Evolutionary conservation across 2,113 vertebrate species (phyloP).

Genomic region (Pteronura brasiliensis): DNA sequence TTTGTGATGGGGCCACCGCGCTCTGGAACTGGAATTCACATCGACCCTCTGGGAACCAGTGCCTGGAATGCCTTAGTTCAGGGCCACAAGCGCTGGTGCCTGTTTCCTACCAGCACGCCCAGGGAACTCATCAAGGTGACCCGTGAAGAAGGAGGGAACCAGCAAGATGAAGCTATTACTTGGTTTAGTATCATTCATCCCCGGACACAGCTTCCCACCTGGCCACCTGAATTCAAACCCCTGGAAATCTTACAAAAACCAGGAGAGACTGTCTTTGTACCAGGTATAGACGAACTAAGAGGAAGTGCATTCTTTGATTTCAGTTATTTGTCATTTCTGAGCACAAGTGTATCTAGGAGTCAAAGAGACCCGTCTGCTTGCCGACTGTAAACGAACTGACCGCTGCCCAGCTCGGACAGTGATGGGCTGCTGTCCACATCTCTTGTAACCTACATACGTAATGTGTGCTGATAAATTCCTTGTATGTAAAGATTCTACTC

Average conservation of each 20-base stretch:
- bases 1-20: conserved; percentile 98
- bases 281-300: conserved; percentile 83
- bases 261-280: conserved; percentile 98
- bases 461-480: not conserved
- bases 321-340: not conserved
- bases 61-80: conserved; percentile 98
- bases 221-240: conserved; percentile 95
- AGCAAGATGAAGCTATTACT: conserved; percentile 98
- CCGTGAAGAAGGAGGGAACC: conserved; percentile 95
- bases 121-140: conserved; percentile 98
- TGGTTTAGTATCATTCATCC: conserved; percentile 97
- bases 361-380: not conserved
- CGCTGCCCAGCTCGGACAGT: not conserved
- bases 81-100: conserved; percentile 98
- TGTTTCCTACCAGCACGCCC: conserved; percentile 97
- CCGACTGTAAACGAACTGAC: not conserved
- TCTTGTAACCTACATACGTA: not conserved
- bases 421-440: too few species aligned
- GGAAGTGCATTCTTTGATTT: not conserved
- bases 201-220: conserved; percentile 92
- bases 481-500: fast-evolving
- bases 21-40: conserved; percentile 98
- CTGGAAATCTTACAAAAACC: conserved; percentile 96
- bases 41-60: conserved; percentile 97
- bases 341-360: not conserved